Percentiles rank a stretch among this genome's conserved stretches.
Conservation (phyloP, 37 sponge, comb jelly and placozoan genomes). For the Chondrosia reniformis region DNA sequence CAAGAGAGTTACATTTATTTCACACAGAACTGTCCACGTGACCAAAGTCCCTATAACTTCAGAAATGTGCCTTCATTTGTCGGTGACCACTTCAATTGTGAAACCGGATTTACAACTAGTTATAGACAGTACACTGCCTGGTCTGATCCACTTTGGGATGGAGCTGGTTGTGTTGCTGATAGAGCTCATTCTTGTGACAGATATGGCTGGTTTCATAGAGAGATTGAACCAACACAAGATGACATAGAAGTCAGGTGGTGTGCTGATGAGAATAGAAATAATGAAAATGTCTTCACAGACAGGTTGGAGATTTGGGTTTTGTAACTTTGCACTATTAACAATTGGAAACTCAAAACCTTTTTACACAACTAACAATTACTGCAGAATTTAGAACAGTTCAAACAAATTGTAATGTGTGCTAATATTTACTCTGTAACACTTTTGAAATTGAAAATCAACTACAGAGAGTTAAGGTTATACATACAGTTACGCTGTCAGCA, state of each 20-base stretch:
- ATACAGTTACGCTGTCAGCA: too few species aligned
- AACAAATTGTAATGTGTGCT: too few species aligned
- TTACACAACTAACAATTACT: too few species aligned
- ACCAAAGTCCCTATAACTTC: neutral
- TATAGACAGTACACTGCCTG: neutral
- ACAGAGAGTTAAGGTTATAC: too few species aligned
- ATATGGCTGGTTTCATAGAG: slow-evolving; percentile 24
- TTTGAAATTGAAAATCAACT: too few species aligned
- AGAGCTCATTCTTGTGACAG: neutral
- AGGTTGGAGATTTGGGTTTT: slow-evolving; percentile 13
- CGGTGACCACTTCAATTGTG: slow-evolving; percentile 35
- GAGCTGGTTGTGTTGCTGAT: neutral
- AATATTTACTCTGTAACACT: too few species aligned
- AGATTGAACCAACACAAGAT: slow-evolving; percentile 7
- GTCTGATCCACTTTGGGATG: slow-evolving; percentile 40
- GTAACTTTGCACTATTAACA: too few species aligned
- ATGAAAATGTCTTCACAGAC: slow-evolving; percentile 23
- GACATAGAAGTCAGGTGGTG: slow-evolving; percentile 25
- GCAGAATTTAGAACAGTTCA: too few species aligned
- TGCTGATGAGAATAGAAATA: neutral
- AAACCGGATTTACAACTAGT: slow-evolving; percentile 11
- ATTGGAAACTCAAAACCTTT: too few species aligned
- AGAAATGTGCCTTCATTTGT: neutral
- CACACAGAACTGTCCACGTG: neutral
- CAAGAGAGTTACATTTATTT: neutral